These are phyloP conservation scores for Azorinus chamasolen DNA, from an alignment of 2,888 invertebrate genomes.

Conservation along the genomic window DNA sequence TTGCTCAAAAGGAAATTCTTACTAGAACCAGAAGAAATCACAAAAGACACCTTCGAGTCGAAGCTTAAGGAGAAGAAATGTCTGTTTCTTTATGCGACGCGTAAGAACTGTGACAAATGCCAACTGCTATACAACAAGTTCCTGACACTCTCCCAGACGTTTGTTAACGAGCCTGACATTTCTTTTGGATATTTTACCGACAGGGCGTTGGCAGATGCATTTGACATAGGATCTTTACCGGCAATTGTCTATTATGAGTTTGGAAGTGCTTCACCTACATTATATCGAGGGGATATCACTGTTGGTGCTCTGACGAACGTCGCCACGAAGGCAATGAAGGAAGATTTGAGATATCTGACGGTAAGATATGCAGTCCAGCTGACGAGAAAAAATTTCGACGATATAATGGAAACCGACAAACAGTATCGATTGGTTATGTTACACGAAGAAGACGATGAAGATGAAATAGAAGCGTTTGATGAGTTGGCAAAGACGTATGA, in stretches of 20 bases:
- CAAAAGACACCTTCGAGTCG: too few relatives aligned
- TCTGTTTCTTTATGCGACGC: constrained; percentile 42
- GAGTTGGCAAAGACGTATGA: constrained; percentile 54
- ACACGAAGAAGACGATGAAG: constrained; percentile 42
- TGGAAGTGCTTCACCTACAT: constrained; percentile 53
- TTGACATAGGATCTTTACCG: constrained; percentile 55
- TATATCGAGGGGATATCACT: constrained; percentile 49
- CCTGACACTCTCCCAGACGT: constrained; percentile 67
- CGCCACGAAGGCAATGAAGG: constrained; percentile 24
- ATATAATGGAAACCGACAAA: constrained; percentile 35
- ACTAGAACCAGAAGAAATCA: too few relatives aligned
- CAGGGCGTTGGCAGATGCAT: constrained; percentile 44
- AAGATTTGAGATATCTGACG: constrained; percentile 9
- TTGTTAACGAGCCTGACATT: constrained; percentile 61
- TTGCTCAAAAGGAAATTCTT: too few relatives aligned
- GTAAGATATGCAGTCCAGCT: constrained; percentile 35
- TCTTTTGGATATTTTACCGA: constrained; percentile 69
- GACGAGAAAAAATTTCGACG: constrained; percentile 31
- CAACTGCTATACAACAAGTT: constrained; percentile 68
- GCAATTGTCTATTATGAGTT: constrained; percentile 57
- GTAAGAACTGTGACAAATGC: constrained; percentile 65
- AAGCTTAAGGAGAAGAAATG: too few relatives aligned
- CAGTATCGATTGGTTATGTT: constrained; percentile 51
- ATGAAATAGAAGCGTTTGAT: constrained; percentile 42
- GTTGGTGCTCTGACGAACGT: constrained; percentile 27